A percentile compares a stretch with the other conserved stretches of the same genome.
Conservation (phyloP, 2,113 vertebrate genomes). For the Phalacrocorax pelagicus region DNA sequence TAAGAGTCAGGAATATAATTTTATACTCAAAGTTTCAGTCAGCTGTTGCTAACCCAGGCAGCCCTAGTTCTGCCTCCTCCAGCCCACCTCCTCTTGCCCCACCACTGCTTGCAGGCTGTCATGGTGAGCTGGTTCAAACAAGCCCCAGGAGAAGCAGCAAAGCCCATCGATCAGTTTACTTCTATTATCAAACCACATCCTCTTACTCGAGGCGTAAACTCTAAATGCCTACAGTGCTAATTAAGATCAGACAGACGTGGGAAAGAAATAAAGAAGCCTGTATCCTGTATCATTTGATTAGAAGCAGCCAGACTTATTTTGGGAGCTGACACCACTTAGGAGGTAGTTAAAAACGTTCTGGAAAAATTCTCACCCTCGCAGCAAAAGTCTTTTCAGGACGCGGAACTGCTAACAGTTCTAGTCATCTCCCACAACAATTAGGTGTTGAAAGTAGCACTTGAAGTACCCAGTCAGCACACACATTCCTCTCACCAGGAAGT, state of each 20-base stretch:
- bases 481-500: constrained; percentile 37
- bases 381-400: not conserved
- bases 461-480: not conserved
- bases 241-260: not conserved
- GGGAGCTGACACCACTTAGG: not conserved
- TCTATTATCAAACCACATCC: constrained; percentile 37
- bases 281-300: not conserved
- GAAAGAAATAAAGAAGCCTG: not conserved
- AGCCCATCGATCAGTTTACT: not conserved
- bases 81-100: not conserved
- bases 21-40: not conserved
- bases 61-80: not conserved
- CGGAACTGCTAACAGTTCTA: constrained; percentile 21
- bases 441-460: constrained; percentile 30
- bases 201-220: not conserved
- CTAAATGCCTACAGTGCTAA: not conserved
- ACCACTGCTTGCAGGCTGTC: not conserved
- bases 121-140: not conserved
- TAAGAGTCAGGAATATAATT: not conserved
- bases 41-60: not conserved
- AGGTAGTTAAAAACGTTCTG: not conserved
- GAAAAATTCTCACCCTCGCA: not conserved
- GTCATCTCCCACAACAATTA: not conserved
- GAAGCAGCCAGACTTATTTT: not conserved
- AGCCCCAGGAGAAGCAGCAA: not conserved